phyloP scores from a whole-genome alignment of 2,113 vertebrate species.

The Reinhardtius hippoglossoides region DNA sequence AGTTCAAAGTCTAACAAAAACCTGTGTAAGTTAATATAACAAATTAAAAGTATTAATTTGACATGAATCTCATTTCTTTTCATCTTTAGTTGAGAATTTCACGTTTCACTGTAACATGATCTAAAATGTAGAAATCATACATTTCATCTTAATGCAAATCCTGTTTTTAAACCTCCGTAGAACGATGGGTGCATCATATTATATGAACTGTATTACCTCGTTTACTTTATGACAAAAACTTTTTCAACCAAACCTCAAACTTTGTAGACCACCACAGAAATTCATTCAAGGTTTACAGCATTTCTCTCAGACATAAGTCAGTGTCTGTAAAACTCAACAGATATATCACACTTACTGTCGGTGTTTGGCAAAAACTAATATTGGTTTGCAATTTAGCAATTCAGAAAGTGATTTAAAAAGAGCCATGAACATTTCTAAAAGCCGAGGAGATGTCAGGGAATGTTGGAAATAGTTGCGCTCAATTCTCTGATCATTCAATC shows the following conservation, averaged over 20 bases:
- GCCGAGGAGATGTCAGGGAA: too few relatives aligned
- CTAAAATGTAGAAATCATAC: background rate
- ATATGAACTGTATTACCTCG: background rate
- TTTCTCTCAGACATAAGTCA: too few relatives aligned
- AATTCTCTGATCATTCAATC: background rate
- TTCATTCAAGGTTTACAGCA: background rate
- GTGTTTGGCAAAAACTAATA: background rate
- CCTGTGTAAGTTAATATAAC: too few relatives aligned
- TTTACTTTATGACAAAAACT: background rate
- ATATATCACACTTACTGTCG: background rate
- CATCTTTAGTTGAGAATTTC: too few relatives aligned
- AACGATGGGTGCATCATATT: background rate
- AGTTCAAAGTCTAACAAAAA: slow-evolving; percentile 17
- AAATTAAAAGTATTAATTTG: too few relatives aligned
- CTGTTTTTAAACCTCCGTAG: background rate
- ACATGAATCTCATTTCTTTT: background rate
- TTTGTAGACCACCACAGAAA: background rate
- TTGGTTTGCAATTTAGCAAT: background rate
- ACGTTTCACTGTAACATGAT: too few relatives aligned
- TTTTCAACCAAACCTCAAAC: background rate
- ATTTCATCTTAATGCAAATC: background rate
- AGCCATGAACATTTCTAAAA: too few relatives aligned
- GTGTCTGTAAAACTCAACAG: background rate
- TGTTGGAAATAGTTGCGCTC: background rate
- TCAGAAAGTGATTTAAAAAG: too few relatives aligned